These are phyloP conservation scores for Sympetrum striolatum DNA, from an alignment of 2,888 invertebrate species.

Conservation along the genomic window DNA sequence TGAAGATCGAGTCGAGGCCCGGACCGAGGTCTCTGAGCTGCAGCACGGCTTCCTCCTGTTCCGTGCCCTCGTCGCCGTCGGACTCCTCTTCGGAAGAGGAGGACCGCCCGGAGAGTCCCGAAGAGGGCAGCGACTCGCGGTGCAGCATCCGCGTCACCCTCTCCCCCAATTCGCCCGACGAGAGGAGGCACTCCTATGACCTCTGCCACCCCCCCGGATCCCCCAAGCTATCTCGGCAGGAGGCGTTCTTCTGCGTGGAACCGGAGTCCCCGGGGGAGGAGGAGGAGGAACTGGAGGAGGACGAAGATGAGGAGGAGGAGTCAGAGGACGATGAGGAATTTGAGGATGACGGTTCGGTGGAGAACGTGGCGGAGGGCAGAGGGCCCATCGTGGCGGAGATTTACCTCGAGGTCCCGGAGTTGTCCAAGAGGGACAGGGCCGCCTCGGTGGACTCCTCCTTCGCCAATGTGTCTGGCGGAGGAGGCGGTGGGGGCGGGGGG, in stretches of 20 bases:
- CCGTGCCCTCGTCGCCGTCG: conserved; percentile 58
- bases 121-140: conserved; percentile 59
- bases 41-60: conserved; percentile 63
- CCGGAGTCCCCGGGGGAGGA: conserved; percentile 54
- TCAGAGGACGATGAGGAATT: conserved; percentile 52
- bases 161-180: conserved; percentile 58
- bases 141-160: conserved; percentile 53
- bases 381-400: conserved; percentile 68
- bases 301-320: conserved; percentile 57
- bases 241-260: conserved; percentile 74
- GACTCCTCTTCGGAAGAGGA: conserved; percentile 51
- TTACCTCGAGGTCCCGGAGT: conserved; percentile 80
- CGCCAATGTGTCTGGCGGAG: conserved; percentile 69
- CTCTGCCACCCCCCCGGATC: conserved; percentile 72
- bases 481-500: conserved; percentile 47
- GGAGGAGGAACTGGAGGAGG: conserved; percentile 54
- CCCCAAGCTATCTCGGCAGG: conserved; percentile 68
- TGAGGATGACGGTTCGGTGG: conserved; percentile 54
- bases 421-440: conserved; percentile 79
- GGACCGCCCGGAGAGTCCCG: conserved; percentile 52
- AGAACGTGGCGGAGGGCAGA: conserved; percentile 57
- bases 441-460: conserved; percentile 89
- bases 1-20: conserved; percentile 51
- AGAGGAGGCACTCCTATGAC: conserved; percentile 61
- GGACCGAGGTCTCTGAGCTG: conserved; percentile 60